A percentile compares a stretch with the other conserved stretches of the same genome.
phyloP scores from a whole-genome alignment of 35 echinoderm and acorn worm species.

The Eucidaris tribuloides region DNA sequence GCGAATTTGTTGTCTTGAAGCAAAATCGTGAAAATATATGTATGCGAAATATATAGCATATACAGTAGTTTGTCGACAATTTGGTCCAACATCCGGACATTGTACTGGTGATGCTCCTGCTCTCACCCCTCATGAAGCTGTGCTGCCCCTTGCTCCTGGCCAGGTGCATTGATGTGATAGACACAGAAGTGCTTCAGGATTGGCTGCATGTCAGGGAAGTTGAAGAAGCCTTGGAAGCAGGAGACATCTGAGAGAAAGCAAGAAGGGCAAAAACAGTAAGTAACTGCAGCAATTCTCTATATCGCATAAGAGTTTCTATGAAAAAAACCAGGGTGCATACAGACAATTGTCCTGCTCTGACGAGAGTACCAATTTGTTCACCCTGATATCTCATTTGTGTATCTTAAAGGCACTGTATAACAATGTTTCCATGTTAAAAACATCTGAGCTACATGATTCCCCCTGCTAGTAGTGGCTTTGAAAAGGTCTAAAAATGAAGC shows the following conservation, averaged over 20 bases:
- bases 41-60: too few species aligned
- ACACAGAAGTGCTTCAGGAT: conserved; percentile 94
- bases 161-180: conserved; percentile 94
- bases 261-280: background rate
- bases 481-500: too few species aligned
- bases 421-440: too few species aligned
- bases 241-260: conserved; percentile 70
- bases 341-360: background rate
- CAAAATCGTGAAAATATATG: too few species aligned
- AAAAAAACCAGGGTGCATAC: background rate
- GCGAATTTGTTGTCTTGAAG: too few species aligned
- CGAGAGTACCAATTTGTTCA: background rate
- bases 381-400: too few species aligned
- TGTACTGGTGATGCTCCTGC: too few species aligned
- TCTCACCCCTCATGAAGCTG: conserved; percentile 79
- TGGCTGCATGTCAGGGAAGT: conserved; percentile 91
- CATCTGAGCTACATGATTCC: too few species aligned
- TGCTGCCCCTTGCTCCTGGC: conserved; percentile 84
- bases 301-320: background rate
- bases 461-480: too few species aligned
- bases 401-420: too few species aligned
- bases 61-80: too few species aligned
- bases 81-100: too few species aligned
- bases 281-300: background rate
- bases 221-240: conserved; percentile 97